Evolutionary conservation across 1,140 invertebrate genomes (phyloP).

Genomic region (Magallana ariakensis): DNA sequence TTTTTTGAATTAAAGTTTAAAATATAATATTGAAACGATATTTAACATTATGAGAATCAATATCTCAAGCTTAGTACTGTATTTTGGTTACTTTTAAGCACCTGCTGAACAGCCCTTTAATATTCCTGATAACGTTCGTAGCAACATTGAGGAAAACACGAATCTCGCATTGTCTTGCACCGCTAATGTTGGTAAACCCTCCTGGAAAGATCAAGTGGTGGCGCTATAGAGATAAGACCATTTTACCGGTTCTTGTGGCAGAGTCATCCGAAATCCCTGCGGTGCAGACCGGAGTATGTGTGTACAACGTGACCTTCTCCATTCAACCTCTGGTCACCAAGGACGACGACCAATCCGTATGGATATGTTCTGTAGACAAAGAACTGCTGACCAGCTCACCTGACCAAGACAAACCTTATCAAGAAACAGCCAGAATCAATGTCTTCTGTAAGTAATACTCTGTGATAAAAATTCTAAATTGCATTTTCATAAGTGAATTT

Average conservation of each 20-base stretch:
- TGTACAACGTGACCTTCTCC: background rate
- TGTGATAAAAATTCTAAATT: too few species aligned
- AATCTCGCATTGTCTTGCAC: background rate
- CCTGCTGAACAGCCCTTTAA: background rate
- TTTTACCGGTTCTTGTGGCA: background rate
- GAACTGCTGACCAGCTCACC: background rate
- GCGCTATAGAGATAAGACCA: background rate
- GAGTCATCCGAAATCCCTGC: background rate
- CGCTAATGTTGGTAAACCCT: conserved; percentile 25
- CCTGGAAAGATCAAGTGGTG: conserved; percentile 14
- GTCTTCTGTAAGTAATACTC: conserved; percentile 27
- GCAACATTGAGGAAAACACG: background rate
- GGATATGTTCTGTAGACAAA: conserved; percentile 23
- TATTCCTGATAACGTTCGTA: background rate
- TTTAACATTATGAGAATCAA: too few species aligned
- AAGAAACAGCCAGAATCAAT: conserved; percentile 1
- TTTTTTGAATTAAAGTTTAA: too few species aligned
- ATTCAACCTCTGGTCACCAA: background rate
- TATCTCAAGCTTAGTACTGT: too few species aligned
- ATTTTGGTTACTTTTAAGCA: background rate
- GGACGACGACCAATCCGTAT: conserved; percentile 13
- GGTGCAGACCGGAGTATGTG: background rate
- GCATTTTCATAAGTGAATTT: background rate
- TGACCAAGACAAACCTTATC: background rate
- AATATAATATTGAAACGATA: too few species aligned